Evolutionary conservation across 2,888 invertebrate species (phyloP), one percentile per base, ranked within the genome.

Genomic region (Nemotelus nigrinus): DNA sequence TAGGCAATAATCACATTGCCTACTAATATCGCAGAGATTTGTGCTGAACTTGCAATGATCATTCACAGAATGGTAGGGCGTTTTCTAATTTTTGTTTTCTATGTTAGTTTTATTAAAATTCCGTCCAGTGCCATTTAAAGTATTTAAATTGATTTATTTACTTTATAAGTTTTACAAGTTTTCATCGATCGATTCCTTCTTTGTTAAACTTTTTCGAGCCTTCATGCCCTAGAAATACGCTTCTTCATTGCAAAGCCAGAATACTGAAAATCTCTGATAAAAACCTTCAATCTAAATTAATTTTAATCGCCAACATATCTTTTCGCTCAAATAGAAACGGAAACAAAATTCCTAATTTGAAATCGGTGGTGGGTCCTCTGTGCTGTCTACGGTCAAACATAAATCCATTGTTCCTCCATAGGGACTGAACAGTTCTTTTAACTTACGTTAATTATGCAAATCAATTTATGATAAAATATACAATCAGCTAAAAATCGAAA

Each of bases 21-120:
- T 79, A 79, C 79, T 82, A 82, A 81, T 82, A 82, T 82, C 82
- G 80, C 82, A 81, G 81, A 82, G 82, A 81, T 80, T 76, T 60
- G 48, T 4, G 63, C 60, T 48, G n/a, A 44, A 60, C 74, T 74
- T 74, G 45, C 47, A 41, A 55, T 58, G 57, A 65, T 25, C 55
- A 5, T 60, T 41, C 47, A 74, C 8, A 55, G 6, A 43, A 60
- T 39, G 45, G 43, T 60, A 50, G 63, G 48, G 41, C 41, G 2
- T 71, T 65, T 55, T 67, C 53, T 41, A 6, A n/a, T 60, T 72
- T 72, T 3, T 39, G n/a, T 48, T 43, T 58, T 58, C 7, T 72
- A 5, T 70, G 41, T 8, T 25, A 25, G 1, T 25, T 2, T 57
- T 71, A 10, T 63, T 63, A 41, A 58, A 72, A 60, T 63, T 48